These are phyloP conservation scores for Ptilodon capucinus DNA, from an alignment of 2,888 invertebrate species.

Conservation along the genomic window DNA sequence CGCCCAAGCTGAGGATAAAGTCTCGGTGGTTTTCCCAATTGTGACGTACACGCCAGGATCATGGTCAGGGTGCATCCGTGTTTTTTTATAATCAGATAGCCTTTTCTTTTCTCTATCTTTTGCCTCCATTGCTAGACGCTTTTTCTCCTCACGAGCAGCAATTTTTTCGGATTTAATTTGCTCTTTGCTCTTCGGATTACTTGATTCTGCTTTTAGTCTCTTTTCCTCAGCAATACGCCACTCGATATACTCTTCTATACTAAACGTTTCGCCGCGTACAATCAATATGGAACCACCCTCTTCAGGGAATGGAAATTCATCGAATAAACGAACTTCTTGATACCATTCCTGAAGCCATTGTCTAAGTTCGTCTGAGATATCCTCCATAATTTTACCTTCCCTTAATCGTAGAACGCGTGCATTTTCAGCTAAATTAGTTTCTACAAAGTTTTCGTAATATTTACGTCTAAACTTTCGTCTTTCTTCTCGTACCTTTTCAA, in stretches of 20 bases:
- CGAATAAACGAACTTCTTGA: slow-evolving; percentile 81
- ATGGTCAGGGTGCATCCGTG: slow-evolving; percentile 70
- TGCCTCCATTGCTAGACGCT: slow-evolving; percentile 56
- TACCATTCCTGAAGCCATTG: slow-evolving; percentile 89
- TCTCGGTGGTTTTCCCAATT: slow-evolving; percentile 46
- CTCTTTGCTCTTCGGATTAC: slow-evolving; percentile 62
- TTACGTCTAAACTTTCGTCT: slow-evolving; percentile 71
- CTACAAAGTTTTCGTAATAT: slow-evolving; percentile 68
- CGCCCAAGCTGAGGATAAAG: slow-evolving; percentile 49
- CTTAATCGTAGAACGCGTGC: slow-evolving; percentile 72
- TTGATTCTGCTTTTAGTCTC: slow-evolving; percentile 58
- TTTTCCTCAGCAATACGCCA: slow-evolving; percentile 61
- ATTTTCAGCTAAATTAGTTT: slow-evolving; percentile 74
- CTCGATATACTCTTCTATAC: slow-evolving; percentile 82
- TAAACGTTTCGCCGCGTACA: slow-evolving; percentile 82
- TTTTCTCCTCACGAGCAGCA: slow-evolving; percentile 66
- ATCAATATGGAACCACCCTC: slow-evolving; percentile 87
- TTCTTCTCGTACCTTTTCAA: slow-evolving; percentile 69
- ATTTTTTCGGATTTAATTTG: slow-evolving; percentile 72
- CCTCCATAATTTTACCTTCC: slow-evolving; percentile 86
- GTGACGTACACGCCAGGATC: slow-evolving; percentile 68
- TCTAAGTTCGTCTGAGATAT: slow-evolving; percentile 88
- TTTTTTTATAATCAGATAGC: slow-evolving; percentile 67
- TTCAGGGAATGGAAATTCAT: slow-evolving; percentile 87
- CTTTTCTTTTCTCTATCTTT: slow-evolving; percentile 60